Conservation (phyloP, 2,888 invertebrate species). For the Gastracanthus pulcherrimus region DNA sequence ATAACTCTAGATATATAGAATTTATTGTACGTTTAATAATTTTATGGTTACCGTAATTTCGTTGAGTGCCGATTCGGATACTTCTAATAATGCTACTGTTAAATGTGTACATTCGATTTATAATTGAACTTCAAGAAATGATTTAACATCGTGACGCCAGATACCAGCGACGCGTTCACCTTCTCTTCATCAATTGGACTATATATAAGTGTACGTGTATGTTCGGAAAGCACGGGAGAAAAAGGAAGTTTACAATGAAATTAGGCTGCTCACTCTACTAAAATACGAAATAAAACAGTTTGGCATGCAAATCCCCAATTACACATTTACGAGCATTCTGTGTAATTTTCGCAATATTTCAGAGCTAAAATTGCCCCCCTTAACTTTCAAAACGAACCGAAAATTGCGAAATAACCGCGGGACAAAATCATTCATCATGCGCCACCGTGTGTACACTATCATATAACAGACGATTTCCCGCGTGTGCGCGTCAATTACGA, state of each 20-base stretch:
- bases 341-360: slow-evolving; percentile 50
- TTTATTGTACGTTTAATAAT: not conserved
- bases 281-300: slow-evolving; percentile 35
- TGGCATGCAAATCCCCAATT: slow-evolving; percentile 44
- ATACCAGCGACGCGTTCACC: not conserved
- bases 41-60: not conserved
- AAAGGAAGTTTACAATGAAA: not conserved
- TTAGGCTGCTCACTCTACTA: not conserved
- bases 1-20: not conserved
- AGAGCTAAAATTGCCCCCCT: slow-evolving; percentile 44
- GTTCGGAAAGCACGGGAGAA: not conserved
- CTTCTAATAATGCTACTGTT: not conserved
- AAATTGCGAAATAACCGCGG: slow-evolving; percentile 50
- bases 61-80: not conserved
- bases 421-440: slow-evolving; percentile 53
- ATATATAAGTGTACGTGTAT: not conserved
- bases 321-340: slow-evolving; percentile 49
- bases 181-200: not conserved
- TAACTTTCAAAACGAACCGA: slow-evolving; percentile 45
- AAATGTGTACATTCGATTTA: slow-evolving; percentile 5
- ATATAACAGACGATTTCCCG: slow-evolving; percentile 38
- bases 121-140: not conserved
- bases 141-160: slow-evolving; percentile 21
- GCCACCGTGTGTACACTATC: not conserved
- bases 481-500: slow-evolving; percentile 43